Percentiles rank a stretch among this genome's conserved stretches.
Conservation (phyloP, 2,113 vertebrate genomes). For the Microtus pennsylvanicus region DNA sequence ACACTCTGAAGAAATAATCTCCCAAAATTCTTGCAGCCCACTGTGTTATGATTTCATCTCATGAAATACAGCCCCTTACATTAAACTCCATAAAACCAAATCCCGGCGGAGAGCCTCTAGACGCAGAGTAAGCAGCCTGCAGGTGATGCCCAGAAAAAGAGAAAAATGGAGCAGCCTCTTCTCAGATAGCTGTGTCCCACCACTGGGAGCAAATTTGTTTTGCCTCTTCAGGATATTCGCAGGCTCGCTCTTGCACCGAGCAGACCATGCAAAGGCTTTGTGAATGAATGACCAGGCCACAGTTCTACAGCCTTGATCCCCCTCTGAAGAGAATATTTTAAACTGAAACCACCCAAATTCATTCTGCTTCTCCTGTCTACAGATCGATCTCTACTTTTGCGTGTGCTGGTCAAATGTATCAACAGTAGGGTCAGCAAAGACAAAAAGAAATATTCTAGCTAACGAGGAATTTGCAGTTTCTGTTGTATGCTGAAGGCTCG, state of each 20-base stretch:
- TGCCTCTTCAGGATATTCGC: slow-evolving; percentile 83
- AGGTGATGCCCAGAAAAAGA: slow-evolving; percentile 83
- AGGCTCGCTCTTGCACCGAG: slow-evolving; percentile 76
- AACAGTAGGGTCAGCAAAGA: not conserved
- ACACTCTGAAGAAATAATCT: slow-evolving; percentile 90
- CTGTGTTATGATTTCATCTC: slow-evolving; percentile 92
- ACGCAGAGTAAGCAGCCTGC: slow-evolving; percentile 86
- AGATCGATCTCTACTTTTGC: slow-evolving; percentile 2
- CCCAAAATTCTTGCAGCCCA: slow-evolving; percentile 89
- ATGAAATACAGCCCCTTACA: slow-evolving; percentile 92
- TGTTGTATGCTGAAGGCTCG: not conserved
- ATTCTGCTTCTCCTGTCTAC: slow-evolving; percentile 39
- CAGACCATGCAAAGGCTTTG: slow-evolving; percentile 79
- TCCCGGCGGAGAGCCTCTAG: slow-evolving; percentile 87
- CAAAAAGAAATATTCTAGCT: slow-evolving; percentile 22
- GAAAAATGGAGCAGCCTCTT: slow-evolving; percentile 82
- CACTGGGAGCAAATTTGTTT: slow-evolving; percentile 82
- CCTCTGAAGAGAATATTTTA: slow-evolving; percentile 20
- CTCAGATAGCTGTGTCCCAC: slow-evolving; percentile 80
- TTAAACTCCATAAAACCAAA: slow-evolving; percentile 91
- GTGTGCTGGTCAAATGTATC: slow-evolving; percentile 34
- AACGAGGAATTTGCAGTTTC: slow-evolving; percentile 38
- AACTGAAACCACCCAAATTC: slow-evolving; percentile 58
- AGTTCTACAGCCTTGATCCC: slow-evolving; percentile 60
- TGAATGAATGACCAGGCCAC: slow-evolving; percentile 64